These are phyloP conservation scores for Capreolus pygargus DNA, from an alignment of 2,113 vertebrate species.

Conservation along the genomic window DNA sequence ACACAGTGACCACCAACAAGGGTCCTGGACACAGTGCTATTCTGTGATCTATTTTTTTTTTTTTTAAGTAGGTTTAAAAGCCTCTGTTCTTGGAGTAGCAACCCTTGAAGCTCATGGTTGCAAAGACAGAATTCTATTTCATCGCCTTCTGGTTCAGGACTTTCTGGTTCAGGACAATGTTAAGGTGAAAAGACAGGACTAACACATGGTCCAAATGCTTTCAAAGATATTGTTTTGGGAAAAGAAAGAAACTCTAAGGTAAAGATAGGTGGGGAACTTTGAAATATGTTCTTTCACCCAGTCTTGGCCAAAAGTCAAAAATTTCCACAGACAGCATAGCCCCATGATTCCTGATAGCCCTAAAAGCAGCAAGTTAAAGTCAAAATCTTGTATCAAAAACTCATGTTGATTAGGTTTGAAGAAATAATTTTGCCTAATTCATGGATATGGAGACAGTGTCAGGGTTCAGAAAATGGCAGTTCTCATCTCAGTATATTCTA, in stretches of 20 bases:
- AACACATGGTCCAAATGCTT: neutral
- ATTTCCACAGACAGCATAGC: neutral
- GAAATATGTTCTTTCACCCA: neutral
- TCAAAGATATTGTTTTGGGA: neutral
- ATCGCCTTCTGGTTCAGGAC: neutral
- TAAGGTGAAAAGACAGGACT: neutral
- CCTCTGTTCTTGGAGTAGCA: neutral
- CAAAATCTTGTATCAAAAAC: neutral
- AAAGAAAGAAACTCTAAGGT: neutral
- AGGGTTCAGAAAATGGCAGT: neutral
- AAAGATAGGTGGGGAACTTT: neutral
- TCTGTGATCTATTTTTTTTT: neutral
- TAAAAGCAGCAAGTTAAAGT: neutral
- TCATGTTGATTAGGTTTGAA: neutral
- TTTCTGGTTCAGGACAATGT: neutral
- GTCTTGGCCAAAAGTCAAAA: neutral
- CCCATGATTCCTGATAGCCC: neutral
- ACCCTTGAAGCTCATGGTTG: neutral
- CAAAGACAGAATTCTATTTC: neutral
- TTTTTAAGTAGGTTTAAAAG: neutral
- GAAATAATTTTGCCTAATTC: neutral
- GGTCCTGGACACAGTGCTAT: neutral
- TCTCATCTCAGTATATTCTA: neutral
- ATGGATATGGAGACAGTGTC: neutral
- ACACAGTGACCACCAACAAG: neutral